These are phyloP conservation scores for Melitaea cinxia DNA, from an alignment of 1,140 invertebrate species.

Conservation along the genomic window DNA sequence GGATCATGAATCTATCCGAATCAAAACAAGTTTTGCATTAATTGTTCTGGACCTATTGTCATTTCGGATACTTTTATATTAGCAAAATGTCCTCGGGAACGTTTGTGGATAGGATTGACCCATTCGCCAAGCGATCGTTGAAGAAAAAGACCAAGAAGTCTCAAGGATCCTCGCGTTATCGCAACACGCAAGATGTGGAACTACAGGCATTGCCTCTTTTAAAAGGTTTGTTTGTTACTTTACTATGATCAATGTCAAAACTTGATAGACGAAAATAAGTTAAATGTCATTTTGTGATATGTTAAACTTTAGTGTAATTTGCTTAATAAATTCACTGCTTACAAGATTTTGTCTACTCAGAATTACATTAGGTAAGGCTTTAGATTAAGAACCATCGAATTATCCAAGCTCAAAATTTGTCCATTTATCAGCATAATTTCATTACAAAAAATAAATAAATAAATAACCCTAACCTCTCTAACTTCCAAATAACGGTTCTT, in stretches of 20 bases:
- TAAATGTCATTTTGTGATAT: neutral
- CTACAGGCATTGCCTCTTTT: conserved; percentile 92
- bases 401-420: too few relatives aligned
- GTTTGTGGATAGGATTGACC: conserved; percentile 97
- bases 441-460: too few relatives aligned
- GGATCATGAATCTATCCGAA: conserved; percentile 77
- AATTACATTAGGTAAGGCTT: neutral
- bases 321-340: neutral
- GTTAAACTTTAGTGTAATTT: neutral
- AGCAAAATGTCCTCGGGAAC: conserved; percentile 90
- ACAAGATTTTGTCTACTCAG: conserved; percentile 1
- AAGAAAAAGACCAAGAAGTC: conserved; percentile 97
- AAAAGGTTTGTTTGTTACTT: conserved; percentile 86
- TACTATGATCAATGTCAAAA: conserved; percentile 2
- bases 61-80: conserved; percentile 76
- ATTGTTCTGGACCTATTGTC: conserved; percentile 73
- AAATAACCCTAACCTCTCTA: too few relatives aligned
- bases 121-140: conserved; percentile 94
- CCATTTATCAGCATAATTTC: too few relatives aligned
- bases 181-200: conserved; percentile 94
- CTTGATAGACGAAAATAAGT: conserved; percentile 5
- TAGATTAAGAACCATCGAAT: neutral
- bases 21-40: conserved; percentile 75
- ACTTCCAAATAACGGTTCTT: too few relatives aligned
- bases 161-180: conserved; percentile 94